These are phyloP conservation scores for Agrilus planipennis DNA, from an alignment of 1,140 invertebrate species.

Conservation along the genomic window DNA sequence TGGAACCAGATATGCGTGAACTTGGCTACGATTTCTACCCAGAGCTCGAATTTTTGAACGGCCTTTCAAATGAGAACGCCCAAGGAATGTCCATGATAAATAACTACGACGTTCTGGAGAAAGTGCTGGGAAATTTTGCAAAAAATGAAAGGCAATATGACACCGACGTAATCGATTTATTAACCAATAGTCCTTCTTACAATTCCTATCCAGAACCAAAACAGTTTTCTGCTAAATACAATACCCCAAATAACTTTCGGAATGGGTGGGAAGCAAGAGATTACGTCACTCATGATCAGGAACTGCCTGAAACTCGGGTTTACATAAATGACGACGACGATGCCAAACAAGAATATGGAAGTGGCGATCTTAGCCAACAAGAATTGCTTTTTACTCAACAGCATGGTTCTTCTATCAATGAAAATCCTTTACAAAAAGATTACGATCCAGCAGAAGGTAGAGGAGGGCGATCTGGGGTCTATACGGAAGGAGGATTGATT, in stretches of 20 bases:
- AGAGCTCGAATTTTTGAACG: too few relatives aligned
- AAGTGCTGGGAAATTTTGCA: slow-evolving; percentile 1
- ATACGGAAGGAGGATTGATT: slow-evolving; percentile 52
- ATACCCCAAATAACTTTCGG: slow-evolving; percentile 39
- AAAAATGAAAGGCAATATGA: slow-evolving; percentile 7
- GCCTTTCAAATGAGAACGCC: too few relatives aligned
- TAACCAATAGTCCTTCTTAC: slow-evolving; percentile 7
- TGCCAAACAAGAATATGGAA: slow-evolving; percentile 29
- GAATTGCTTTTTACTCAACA: slow-evolving; percentile 16
- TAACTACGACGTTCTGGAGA: slow-evolving; percentile 1
- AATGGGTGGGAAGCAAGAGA: slow-evolving; percentile 37
- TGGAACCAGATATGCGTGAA: too few relatives aligned
- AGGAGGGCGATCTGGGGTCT: slow-evolving; percentile 31
- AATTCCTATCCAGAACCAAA: slow-evolving; percentile 9
- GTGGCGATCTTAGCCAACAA: slow-evolving; percentile 29
- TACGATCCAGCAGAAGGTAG: not conserved
- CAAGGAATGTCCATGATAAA: slow-evolving; percentile 6
- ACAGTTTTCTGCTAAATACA: slow-evolving; percentile 34
- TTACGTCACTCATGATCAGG: slow-evolving; percentile 14
- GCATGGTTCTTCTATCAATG: slow-evolving; percentile 3
- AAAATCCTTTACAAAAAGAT: not conserved
- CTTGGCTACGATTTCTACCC: too few relatives aligned
- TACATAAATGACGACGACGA: slow-evolving; percentile 27
- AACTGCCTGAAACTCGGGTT: slow-evolving; percentile 40
- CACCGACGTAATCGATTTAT: slow-evolving; percentile 11